Evolutionary conservation across 2,888 invertebrate genomes (phyloP), one percentile per base, ranked within the genome.

Genomic region (Acanthosepion esculentum): DNA sequence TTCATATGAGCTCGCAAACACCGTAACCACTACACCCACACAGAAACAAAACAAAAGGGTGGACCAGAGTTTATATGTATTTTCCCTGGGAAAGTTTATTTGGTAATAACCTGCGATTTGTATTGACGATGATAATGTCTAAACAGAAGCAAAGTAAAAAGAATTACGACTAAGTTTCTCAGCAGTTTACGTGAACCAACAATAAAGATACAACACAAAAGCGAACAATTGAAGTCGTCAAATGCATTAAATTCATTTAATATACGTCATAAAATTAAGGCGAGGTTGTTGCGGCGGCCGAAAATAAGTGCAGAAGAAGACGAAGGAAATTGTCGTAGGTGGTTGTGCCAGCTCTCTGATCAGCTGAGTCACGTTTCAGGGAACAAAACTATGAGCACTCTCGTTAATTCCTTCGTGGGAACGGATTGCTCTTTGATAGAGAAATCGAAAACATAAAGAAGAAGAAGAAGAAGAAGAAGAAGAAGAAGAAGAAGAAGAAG

Each of bases 221-320:
- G 78, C n/a, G n/a, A 33, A 78, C 78, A 78, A n/a, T 78, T 78
- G 78, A 78, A 78, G 78, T 78, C n/a, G 78, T 78, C 78, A 78
- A 78, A n/a, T 78, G 78, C n/a, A n/a, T 78, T 78, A 78, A 78
- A 78, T 78, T n/a, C 78, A 78, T 78, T 78, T 78, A 33, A 78
- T 78, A 78, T 78, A 78, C 78, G 78, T 78, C 78, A 78, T n/a
- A n/a, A 78, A 78, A 78, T 33, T 78, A 33, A 78, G 78, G 78
- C 78, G 78, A 78, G 78, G 78, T 78, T n/a, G 12, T 78, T n/a
- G n/a, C 15, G n/a, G 78, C 78, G 12, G n/a, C n/a, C 33, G 18
- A 15, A 78, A 78, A 15, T n/a, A 78, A 29, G 10, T 12, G 18
- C 10, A n/a, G n/a, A 78, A n/a, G 23, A 33, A 26, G 0, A 29